phyloP scores from a whole-genome alignment of 2,113 vertebrate genomes.

The Symphodus melops region DNA sequence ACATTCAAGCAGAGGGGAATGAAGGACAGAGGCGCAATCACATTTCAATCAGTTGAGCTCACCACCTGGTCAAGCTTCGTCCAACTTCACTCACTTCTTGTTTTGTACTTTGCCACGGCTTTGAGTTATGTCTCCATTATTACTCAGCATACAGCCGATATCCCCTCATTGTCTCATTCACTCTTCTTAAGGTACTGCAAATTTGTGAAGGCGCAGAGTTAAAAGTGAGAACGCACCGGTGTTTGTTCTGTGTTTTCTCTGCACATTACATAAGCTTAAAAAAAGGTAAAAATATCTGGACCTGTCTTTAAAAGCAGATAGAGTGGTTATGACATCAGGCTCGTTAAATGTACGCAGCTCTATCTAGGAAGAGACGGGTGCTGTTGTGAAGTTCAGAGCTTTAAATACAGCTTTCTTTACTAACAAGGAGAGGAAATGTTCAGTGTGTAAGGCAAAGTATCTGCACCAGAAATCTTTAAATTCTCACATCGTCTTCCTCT shows the following conservation, averaged over 20 bases:
- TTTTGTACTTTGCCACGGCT: slow-evolving; percentile 22
- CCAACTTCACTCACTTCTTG: slow-evolving; percentile 20
- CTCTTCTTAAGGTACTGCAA: slow-evolving; percentile 30
- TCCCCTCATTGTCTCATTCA: slow-evolving; percentile 31
- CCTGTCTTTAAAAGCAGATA: slow-evolving; percentile 70
- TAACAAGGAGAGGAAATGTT: slow-evolving; percentile 54
- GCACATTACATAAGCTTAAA: slow-evolving; percentile 60
- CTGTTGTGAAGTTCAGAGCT: slow-evolving; percentile 45
- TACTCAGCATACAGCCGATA: slow-evolving; percentile 35
- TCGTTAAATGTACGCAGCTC: slow-evolving; percentile 58
- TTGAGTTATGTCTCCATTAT: slow-evolving; percentile 19
- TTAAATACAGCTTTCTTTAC: slow-evolving; percentile 38
- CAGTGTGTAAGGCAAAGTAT: slow-evolving; percentile 26
- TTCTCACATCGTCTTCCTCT: slow-evolving; percentile 36
- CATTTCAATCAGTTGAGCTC: slow-evolving; percentile 3
- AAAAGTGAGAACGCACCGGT: slow-evolving; percentile 28
- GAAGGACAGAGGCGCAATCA: slow-evolving; percentile 41
- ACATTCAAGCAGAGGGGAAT: slow-evolving; percentile 12
- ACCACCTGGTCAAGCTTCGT: slow-evolving; percentile 6
- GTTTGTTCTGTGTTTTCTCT: slow-evolving; percentile 35
- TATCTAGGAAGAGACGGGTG: slow-evolving; percentile 43
- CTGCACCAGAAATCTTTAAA: slow-evolving; percentile 29
- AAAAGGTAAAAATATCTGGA: slow-evolving; percentile 67
- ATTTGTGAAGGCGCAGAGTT: slow-evolving; percentile 21
- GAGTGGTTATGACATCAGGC: slow-evolving; percentile 71